Base-by-base conservation (phyloP, 2,797 vertebrate genomes). In the Coendou prehensilis region DNA sequence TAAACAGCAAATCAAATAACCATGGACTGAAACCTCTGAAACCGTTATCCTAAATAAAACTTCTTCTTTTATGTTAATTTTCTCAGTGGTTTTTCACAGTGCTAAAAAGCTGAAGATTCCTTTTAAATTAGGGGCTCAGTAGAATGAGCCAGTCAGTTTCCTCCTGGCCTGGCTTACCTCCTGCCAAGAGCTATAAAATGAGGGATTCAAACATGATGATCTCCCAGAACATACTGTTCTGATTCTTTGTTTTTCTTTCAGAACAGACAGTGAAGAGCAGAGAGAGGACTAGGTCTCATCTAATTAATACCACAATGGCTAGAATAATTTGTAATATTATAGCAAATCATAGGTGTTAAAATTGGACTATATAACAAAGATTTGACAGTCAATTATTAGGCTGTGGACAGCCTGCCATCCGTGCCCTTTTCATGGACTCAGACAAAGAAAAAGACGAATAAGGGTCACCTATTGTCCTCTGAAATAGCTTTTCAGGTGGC, bases 391-490 rank as follows among this genome's bases (percentile, higher is more conserved):
- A 57, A 8, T 83, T 50, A 64, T 63, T 89, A 17, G 17, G 2
- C n/a, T 56, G 23, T 86, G 45, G 73, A 87, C 54, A 83, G 71
- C 33, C 59, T 94, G 54, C 28, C 37, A 83, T 86, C 56, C 89
- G 52, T 87, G 79, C 59, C 85, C 71, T 96, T 93, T 85, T 56
- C 64, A 41, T 33, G n/a, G 37, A 96, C 89, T 95, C 20, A 87
- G 93, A 79, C 28, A 30, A 79, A 50, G 20, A 33, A 13, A 87
- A 91, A 45, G 50, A 78, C 50, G 67, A 87, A 30, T 10, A 4
- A 54, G 23, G 54, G 76, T 45, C 54, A 9, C 87, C 81, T 91
- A 47, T 75, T 92, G 47, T 80, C 54, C 33, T 87, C 89, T 59
- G 52, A 85, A 95, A 41, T 26, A 37, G 79, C 57, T 76, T 81